These are phyloP conservation scores for Ficedula albicollis DNA, from an alignment of 2,797 vertebrate species.

Conservation along the genomic window DNA sequence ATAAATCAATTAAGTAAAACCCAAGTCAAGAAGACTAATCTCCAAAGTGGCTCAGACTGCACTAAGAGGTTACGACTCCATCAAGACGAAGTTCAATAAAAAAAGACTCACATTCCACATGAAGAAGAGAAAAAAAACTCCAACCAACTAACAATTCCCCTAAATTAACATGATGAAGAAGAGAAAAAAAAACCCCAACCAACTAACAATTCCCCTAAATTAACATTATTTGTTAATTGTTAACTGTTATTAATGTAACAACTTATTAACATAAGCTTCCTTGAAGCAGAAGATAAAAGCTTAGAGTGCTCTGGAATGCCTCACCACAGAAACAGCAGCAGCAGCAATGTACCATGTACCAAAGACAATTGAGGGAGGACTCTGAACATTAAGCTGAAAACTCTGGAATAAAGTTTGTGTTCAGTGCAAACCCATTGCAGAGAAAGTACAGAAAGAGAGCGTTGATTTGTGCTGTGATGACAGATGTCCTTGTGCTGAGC, in stretches of 20 bases:
- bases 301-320: neutral
- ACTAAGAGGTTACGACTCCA: neutral
- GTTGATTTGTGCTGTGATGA: neutral
- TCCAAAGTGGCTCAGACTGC: neutral
- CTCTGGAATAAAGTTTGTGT: neutral
- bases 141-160: neutral
- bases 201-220: neutral
- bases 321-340: neutral
- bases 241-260: neutral
- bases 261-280: neutral
- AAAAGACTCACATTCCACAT: neutral
- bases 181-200: accelerated
- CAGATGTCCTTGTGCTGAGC: neutral
- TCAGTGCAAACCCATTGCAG: neutral
- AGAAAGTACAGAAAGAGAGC: neutral
- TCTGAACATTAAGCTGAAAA: neutral
- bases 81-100: neutral
- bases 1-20: neutral
- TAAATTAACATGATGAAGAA: neutral
- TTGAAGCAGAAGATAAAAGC: neutral
- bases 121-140: accelerated
- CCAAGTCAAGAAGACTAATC: neutral
- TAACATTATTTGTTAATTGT: neutral
- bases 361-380: neutral
- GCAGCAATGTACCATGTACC: neutral